A percentile compares a stretch with the other conserved stretches of the same genome.
Evolutionary conservation across 2,888 invertebrate genomes (phyloP).

Genomic region (Charanyca ferruginea): DNA sequence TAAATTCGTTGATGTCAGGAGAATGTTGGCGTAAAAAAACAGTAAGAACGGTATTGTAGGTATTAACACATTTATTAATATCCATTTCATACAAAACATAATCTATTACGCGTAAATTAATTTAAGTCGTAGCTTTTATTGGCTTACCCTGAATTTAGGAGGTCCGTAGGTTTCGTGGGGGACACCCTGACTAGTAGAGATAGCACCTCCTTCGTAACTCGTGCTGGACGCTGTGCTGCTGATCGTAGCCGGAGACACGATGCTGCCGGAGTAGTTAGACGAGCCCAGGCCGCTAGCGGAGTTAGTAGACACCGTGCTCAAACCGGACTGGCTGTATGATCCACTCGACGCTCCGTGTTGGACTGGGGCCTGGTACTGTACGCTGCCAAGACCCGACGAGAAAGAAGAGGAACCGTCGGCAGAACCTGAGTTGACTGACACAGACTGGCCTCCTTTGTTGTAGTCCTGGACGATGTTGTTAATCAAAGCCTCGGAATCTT

Average conservation of each 20-base stretch:
- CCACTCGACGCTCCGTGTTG: conserved; percentile 24
- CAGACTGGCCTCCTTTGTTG: conserved; percentile 69
- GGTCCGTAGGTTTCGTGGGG: conserved; percentile 86
- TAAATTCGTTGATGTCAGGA: too few relatives aligned
- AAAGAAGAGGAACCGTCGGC: conserved; percentile 21
- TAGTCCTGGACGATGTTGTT: conserved; percentile 86
- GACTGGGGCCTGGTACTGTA: conserved; percentile 48
- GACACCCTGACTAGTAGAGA: conserved; percentile 84
- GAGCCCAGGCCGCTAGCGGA: conserved; percentile 39
- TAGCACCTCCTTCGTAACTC: conserved; percentile 68
- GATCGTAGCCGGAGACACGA: conserved; percentile 53
- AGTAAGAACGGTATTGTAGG: too few relatives aligned
- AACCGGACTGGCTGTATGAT: conserved; percentile 27
- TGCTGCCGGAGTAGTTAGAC: conserved; percentile 43
- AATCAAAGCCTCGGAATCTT: conserved; percentile 85
- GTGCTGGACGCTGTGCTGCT: conserved; percentile 63
- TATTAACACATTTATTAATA: conserved; percentile 52
- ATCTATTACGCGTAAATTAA: conserved; percentile 47
- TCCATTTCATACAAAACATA: conserved; percentile 38
- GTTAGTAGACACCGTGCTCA: conserved; percentile 16
- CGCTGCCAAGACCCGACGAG: conserved; percentile 33
- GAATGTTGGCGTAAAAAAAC: too few relatives aligned
- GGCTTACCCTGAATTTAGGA: conserved; percentile 79
- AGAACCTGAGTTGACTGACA: conserved; percentile 49
- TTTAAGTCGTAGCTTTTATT: conserved; percentile 50